Evolutionary conservation across 1,140 invertebrate species (phyloP).

Genomic region (Rhopalosiphum maidis): DNA sequence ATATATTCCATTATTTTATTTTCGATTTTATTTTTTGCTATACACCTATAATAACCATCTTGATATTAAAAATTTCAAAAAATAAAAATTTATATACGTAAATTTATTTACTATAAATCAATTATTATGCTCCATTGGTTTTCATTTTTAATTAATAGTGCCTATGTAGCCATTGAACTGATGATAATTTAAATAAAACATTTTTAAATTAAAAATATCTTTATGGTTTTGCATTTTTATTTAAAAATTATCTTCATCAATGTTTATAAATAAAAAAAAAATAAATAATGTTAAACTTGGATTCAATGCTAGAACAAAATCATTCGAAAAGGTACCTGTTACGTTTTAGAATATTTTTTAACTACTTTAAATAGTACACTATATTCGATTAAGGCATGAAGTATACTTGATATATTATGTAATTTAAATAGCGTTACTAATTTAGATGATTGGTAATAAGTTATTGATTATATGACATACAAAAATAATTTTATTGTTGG

Average conservation of each 20-base stretch:
- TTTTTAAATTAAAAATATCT: slow-evolving; percentile 7
- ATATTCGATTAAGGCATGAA: too few species aligned
- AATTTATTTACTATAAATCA: neutral
- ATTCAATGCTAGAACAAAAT: neutral
- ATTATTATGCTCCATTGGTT: neutral
- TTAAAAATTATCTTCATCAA: neutral
- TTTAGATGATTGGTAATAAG: neutral
- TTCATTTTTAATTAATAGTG: neutral
- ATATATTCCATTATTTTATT: neutral
- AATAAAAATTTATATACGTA: neutral
- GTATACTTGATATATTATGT: neutral
- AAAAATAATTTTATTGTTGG: neutral
- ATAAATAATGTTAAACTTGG: neutral
- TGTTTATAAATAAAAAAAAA: neutral
- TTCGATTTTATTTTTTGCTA: neutral
- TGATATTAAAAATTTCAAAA: neutral
- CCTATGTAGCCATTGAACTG: neutral
- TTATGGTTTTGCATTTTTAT: too few species aligned
- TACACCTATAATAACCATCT: neutral
- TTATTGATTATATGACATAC: neutral
- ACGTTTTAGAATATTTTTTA: neutral
- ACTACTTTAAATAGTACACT: neutral
- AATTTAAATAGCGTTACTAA: neutral
- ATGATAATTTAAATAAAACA: slow-evolving; percentile 1
- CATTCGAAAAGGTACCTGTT: neutral